These are phyloP conservation scores for Branchinecta sandiegonensis DNA, from an alignment of 2,888 invertebrate genomes.

Conservation along the genomic window DNA sequence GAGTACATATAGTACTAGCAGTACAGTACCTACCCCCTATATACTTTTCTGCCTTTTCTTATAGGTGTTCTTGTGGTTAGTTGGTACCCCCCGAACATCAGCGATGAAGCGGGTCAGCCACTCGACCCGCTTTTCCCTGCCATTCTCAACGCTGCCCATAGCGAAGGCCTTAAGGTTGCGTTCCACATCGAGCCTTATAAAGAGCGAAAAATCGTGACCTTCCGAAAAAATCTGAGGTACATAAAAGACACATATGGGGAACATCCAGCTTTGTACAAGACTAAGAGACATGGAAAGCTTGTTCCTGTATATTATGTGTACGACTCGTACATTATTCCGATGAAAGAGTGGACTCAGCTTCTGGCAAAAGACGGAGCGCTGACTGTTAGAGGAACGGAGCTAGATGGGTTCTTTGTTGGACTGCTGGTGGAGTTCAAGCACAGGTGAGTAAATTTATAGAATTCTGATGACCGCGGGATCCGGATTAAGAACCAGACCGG, in stretches of 20 bases:
- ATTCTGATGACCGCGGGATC: too few relatives aligned
- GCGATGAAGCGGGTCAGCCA: conserved; percentile 28
- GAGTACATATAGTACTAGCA: not conserved
- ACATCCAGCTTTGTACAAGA: conserved; percentile 43
- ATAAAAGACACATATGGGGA: conserved; percentile 38
- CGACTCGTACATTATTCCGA: conserved; percentile 45
- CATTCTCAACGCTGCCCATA: conserved; percentile 32
- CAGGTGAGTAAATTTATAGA: conserved; percentile 30
- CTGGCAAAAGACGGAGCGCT: conserved; percentile 36
- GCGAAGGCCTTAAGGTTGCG: conserved; percentile 41
- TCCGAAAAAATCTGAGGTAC: conserved; percentile 38
- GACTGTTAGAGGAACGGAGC: conserved; percentile 40
- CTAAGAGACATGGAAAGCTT: conserved; percentile 32
- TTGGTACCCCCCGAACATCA: conserved; percentile 40
- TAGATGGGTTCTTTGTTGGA: conserved; percentile 46
- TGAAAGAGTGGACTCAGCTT: conserved; percentile 41
- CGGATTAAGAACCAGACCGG: too few relatives aligned
- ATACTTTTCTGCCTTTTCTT: conserved; percentile 22
- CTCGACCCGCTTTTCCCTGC: conserved; percentile 22
- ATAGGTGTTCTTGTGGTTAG: conserved; percentile 43
- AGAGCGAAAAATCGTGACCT: conserved; percentile 39
- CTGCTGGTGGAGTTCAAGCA: conserved; percentile 43
- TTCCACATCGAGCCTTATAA: conserved; percentile 46
- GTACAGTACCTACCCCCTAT: not conserved
- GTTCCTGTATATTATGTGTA: conserved; percentile 49